Evolutionary conservation across 2,888 invertebrate species (phyloP), one percentile per base, ranked within the genome.

Genomic region (Harpalus rufipes): DNA sequence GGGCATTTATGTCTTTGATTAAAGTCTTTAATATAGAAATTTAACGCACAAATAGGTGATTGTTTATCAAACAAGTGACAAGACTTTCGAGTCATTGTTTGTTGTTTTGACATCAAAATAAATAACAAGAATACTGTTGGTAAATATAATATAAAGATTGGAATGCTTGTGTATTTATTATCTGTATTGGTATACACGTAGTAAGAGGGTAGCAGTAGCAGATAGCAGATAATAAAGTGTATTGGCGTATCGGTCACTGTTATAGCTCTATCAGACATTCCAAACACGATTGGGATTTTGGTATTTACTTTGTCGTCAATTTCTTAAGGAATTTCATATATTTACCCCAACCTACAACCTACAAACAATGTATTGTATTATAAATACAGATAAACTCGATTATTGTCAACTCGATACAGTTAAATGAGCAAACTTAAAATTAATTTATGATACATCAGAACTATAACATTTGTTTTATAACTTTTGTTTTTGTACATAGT

Each of bases 221-320:
- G 68, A 68, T n/a, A 63, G n/a, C 25, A 7, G 68, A 68, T 68
- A 68, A 68, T 14, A 32, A 7, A 25, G 59, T 32, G 63, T 41
- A 80, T 25, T 16, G 10, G 21, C 14, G 61, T 18, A 80, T 25
- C 39, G 10, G 21, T 61, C 61, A 39, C 32, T 79, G 80, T 59
- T 80, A 51, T 51, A 12, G 44, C 44, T 51, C 44, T 18, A 39
- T 7, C 59, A 61, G 14, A 76, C 25, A 80, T 80, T 61, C 80
- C 80, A 80, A 80, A 61, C 32, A 25, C n/a, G 59, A 80, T 80
- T 80, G 80, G 80, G 8, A 61, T 80, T 61, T 80, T 8, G n/a
- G 41, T 8, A 21, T 63, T 25, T 32, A 1, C 39, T 12, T n/a
- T n/a, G 7, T 7, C 5, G 12, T 39, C 80, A 80, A 80, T 61